phyloP scores from a whole-genome alignment of 1,140 invertebrate genomes.

The Zaprionus lachaisei region DNA sequence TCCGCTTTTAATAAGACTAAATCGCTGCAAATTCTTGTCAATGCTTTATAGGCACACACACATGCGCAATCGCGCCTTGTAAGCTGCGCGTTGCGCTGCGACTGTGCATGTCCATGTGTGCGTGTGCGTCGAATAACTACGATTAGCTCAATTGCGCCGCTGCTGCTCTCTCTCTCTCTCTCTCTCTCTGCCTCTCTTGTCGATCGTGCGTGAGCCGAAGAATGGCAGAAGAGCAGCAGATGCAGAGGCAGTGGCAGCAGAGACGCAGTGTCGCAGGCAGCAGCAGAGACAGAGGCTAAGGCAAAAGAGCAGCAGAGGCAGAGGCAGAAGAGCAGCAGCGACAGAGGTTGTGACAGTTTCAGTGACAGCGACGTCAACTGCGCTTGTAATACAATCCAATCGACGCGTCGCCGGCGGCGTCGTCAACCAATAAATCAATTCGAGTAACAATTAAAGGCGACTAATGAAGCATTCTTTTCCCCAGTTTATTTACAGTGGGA shows the following conservation, averaged over 20 bases:
- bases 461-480: neutral
- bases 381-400: neutral
- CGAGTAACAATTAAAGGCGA: neutral
- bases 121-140: constrained; percentile 40
- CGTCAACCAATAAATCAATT: constrained; percentile 1
- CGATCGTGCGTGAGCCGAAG: constrained; percentile 14
- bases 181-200: constrained; percentile 16
- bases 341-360: neutral
- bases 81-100: neutral
- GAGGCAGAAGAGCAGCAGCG: neutral
- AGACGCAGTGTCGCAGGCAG: neutral
- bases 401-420: neutral
- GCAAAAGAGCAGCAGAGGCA: neutral
- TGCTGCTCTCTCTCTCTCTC: neutral
- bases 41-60: constrained; percentile 69
- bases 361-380: neutral
- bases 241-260: neutral
- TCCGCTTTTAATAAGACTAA: constrained; percentile 67
- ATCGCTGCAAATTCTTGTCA: constrained; percentile 71
- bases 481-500: constrained; percentile 21
- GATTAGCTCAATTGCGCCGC: constrained; percentile 39
- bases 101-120: neutral
- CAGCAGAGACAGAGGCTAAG: too few relatives aligned
- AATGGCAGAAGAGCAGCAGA: neutral
- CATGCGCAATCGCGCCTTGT: constrained; percentile 20